A percentile compares a stretch with the other conserved stretches of the same genome.
phyloP scores from a whole-genome alignment of 2,888 invertebrate genomes.

The Pandemis heparana region DNA sequence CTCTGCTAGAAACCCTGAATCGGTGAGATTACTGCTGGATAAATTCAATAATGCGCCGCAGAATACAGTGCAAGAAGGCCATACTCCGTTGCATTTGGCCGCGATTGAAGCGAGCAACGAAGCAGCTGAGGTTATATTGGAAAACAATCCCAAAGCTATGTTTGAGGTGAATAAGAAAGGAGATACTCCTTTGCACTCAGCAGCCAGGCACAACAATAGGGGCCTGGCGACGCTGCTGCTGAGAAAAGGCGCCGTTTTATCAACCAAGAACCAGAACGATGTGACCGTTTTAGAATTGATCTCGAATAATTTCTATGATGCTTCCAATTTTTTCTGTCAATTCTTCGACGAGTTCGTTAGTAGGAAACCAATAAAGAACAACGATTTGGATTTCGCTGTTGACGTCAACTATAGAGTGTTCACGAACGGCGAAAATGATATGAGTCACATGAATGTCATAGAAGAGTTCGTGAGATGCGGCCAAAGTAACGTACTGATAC shows the following conservation, averaged over 20 bases:
- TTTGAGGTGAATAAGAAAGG: not conserved
- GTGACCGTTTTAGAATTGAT: conserved; percentile 10
- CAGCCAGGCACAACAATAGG: conserved; percentile 4
- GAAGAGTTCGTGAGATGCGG: conserved; percentile 22
- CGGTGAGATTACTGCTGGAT: not conserved
- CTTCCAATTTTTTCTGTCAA: conserved; percentile 11
- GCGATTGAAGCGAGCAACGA: not conserved
- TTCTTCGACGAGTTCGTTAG: conserved; percentile 3
- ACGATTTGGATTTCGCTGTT: not conserved
- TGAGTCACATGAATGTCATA: conserved; percentile 18
- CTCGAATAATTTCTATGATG: not conserved
- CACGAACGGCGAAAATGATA: not conserved
- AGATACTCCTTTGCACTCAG: conserved; percentile 10
- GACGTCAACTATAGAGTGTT: not conserved
- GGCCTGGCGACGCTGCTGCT: conserved; percentile 3
- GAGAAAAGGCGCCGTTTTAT: conserved; percentile 4
- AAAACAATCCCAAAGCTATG: not conserved
- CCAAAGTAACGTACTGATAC: conserved; percentile 16
- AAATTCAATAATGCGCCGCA: not conserved
- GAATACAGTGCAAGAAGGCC: not conserved
- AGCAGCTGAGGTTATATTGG: not conserved
- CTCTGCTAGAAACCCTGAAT: not conserved
- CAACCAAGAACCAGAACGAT: not conserved
- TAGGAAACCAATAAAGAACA: not conserved
- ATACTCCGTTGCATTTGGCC: not conserved